These are phyloP conservation scores for Campylorhamphus procurvoides DNA, from an alignment of 2,113 vertebrate species.

Conservation along the genomic window DNA sequence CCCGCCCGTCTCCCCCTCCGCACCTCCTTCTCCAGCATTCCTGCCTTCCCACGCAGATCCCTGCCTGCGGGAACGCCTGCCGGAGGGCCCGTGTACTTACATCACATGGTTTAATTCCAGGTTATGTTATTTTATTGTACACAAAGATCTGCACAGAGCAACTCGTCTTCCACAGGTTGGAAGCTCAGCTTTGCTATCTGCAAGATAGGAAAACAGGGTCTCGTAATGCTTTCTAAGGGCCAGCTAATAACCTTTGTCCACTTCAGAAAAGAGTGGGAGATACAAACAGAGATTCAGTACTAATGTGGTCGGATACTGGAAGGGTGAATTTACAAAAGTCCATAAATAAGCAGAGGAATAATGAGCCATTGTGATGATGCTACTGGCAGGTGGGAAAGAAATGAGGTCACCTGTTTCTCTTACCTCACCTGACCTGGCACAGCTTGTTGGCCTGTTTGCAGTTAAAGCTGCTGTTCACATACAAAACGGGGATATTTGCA, in stretches of 20 bases:
- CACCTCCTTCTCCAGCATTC: too few species aligned
- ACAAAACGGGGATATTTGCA: background rate
- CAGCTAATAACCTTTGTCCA: background rate
- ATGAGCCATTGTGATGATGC: background rate
- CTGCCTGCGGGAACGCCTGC: too few species aligned
- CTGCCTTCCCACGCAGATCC: too few species aligned
- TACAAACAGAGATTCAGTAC: background rate
- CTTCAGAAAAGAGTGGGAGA: background rate
- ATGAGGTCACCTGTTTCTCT: background rate
- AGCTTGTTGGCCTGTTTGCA: background rate
- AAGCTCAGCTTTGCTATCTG: background rate
- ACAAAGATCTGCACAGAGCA: background rate
- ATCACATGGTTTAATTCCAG: accelerated
- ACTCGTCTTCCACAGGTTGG: background rate
- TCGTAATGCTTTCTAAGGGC: background rate
- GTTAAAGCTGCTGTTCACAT: background rate
- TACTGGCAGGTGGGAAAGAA: background rate
- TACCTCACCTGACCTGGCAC: background rate
- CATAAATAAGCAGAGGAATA: background rate
- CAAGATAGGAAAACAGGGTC: background rate
- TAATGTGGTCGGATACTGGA: background rate
- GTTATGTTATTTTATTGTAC: background rate
- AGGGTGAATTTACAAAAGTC: background rate
- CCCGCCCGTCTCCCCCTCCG: too few species aligned
- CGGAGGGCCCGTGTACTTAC: too few species aligned